Percentiles rank a stretch among this genome's conserved stretches.
Conservation (phyloP, 2,888 invertebrate species). For the Diloba caeruleocephala region DNA sequence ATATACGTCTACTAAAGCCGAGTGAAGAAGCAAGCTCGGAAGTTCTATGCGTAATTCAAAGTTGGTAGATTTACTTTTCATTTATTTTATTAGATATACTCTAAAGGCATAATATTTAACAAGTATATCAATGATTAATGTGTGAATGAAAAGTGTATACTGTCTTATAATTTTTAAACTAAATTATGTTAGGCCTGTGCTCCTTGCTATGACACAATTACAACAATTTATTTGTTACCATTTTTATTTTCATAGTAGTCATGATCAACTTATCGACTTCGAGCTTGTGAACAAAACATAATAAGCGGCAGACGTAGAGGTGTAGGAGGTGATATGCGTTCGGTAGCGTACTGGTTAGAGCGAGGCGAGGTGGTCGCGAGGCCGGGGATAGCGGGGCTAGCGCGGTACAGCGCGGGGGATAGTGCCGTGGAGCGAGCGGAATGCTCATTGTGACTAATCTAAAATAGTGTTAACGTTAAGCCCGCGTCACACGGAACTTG, state of each 20-base stretch:
- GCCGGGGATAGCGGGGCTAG: slow-evolving; percentile 26
- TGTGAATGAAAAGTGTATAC: slow-evolving; percentile 49
- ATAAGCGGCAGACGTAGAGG: slow-evolving; percentile 63
- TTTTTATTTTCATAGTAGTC: slow-evolving; percentile 25
- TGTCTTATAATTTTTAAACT: slow-evolving; percentile 44
- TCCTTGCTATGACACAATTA: slow-evolving; percentile 50
- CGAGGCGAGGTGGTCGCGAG: slow-evolving; percentile 62
- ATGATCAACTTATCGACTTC: slow-evolving; percentile 45
- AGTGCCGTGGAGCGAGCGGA: slow-evolving; percentile 25
- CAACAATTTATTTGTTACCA: slow-evolving; percentile 43
- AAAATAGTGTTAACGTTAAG: slow-evolving; percentile 37
- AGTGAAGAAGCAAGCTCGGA: slow-evolving; percentile 78
- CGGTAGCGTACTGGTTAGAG: slow-evolving; percentile 71
- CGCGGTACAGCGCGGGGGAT: slow-evolving; percentile 8
- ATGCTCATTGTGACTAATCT: slow-evolving; percentile 30
- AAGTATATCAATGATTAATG: slow-evolving; percentile 50
- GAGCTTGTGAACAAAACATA: slow-evolving; percentile 66
- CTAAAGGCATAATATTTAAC: slow-evolving; percentile 40
- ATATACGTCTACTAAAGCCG: slow-evolving; percentile 77
- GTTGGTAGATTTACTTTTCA: slow-evolving; percentile 50
- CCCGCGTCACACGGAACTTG: slow-evolving; percentile 32
- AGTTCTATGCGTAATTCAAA: slow-evolving; percentile 49
- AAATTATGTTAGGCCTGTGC: slow-evolving; percentile 54
- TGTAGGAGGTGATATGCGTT: slow-evolving; percentile 71
- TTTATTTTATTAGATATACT: slow-evolving; percentile 39